Evolutionary conservation across 2,797 vertebrate species (phyloP), one percentile per base, ranked within the genome.

Genomic region (Trachops cirrhosus): DNA sequence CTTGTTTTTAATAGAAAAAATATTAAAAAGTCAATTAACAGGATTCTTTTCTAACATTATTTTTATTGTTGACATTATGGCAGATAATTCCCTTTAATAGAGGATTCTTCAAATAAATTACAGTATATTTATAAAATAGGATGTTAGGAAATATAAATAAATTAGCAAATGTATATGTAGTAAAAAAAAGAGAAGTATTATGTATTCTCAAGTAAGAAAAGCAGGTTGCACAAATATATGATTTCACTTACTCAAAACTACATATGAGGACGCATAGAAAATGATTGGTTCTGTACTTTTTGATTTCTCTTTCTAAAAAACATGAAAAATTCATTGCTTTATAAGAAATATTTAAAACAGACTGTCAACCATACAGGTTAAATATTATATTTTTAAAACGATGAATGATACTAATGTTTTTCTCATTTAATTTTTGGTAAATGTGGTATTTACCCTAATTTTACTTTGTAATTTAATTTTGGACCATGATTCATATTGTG

Each of bases 401-500:
- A 50, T 57, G 44, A 67, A n/a, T 83, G 48, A 67, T 84, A 46
- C 1, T 78, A 50, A 48, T 24, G 10, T 26, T 88, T 88, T 89
- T 41, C 37, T 37, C 70, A 16, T 26, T 88, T 64, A 90, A 73
- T 67, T 84, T 93, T 85, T 79, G 44, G 11, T 73, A 52, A 88
- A n/a, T 29, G 10, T 71, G 50, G 3, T 32, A 67, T 32, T 75
- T 73, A 39, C 12, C 26, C 2, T 57, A 64, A 92, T 68, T 95
- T 96, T 44, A 62, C n/a, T 86, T 71, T 87, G n/a, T 75, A 46
- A 79, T 68, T 89, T 64, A 74, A 44, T 86, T 94, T 92, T 64
- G 52, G 22, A 37, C 32, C 84, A 24, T 46, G 57, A 73, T 77
- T 78, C 54, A 12, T n/a, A 59, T 67, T 80, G 67, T 87, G 24